phyloP scores from a whole-genome alignment of 1,140 invertebrate species.

The Schlechtendalia chinensis region DNA sequence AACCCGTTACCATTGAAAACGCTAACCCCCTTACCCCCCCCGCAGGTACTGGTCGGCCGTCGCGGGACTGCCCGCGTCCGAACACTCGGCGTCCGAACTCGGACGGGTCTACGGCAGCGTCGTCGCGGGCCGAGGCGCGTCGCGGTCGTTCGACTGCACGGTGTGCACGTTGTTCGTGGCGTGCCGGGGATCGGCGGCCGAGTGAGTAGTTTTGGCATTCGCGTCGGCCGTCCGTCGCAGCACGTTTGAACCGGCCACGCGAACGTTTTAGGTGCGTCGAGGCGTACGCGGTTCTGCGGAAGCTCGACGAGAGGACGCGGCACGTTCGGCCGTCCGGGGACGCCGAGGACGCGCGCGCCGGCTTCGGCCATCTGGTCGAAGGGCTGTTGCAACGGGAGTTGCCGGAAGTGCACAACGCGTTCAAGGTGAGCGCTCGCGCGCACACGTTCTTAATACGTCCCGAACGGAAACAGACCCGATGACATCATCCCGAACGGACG shows the following conservation, averaged over 20 bases:
- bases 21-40: too few species aligned
- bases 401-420: slow-evolving; percentile 33
- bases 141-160: background rate
- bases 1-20: too few species aligned
- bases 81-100: background rate
- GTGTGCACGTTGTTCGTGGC: slow-evolving; percentile 31
- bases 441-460: too few species aligned
- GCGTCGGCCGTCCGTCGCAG: too few species aligned
- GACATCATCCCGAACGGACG: too few species aligned
- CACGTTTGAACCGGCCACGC: too few species aligned
- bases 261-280: slow-evolving; percentile 3
- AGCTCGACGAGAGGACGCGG: background rate
- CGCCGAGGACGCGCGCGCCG: background rate
- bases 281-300: background rate
- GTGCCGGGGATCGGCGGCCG: background rate
- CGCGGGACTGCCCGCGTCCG: background rate
- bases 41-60: slow-evolving; percentile 22
- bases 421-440: slow-evolving; percentile 12
- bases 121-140: background rate
- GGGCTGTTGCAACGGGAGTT: slow-evolving; percentile 13
- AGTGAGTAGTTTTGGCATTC: background rate
- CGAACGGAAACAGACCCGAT: too few species aligned
- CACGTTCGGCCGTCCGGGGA: slow-evolving; percentile 12
- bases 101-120: background rate
- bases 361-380: slow-evolving; percentile 24